phyloP scores from a whole-genome alignment of 2,888 invertebrate genomes.

The Anthrax anthrax region DNA sequence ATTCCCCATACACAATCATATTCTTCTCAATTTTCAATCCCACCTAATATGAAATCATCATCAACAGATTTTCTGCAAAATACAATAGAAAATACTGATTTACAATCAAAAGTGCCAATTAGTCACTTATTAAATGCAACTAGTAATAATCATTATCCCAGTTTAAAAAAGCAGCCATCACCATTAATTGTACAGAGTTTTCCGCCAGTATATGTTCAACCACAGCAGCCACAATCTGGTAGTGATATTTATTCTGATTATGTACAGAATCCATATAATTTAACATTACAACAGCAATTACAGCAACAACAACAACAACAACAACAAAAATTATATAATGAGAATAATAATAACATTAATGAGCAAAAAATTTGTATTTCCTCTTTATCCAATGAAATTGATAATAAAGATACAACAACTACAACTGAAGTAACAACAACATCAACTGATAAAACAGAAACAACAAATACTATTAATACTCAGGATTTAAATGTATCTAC shows the following conservation, averaged over 20 bases:
- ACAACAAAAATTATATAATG: conserved; percentile 1
- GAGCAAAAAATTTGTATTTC: neutral
- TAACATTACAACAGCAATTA: conserved; percentile 31
- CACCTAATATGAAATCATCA: neutral
- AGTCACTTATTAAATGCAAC: conserved; percentile 26
- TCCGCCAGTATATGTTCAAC: conserved; percentile 22
- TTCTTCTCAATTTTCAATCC: too few relatives aligned
- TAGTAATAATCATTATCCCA: conserved; percentile 28
- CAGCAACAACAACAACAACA: conserved; percentile 20
- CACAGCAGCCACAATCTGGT: conserved; percentile 14
- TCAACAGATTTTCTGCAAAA: neutral
- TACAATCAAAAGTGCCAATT: conserved; percentile 21
- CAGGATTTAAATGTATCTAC: conserved; percentile 17
- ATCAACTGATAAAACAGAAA: conserved; percentile 1
- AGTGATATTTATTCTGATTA: conserved; percentile 31
- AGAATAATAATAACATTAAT: neutral
- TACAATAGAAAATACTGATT: neutral
- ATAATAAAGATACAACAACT: conserved; percentile 9
- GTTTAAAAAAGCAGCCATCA: conserved; percentile 20
- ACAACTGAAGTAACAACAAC: conserved; percentile 11
- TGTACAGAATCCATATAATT: conserved; percentile 32
- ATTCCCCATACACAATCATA: too few relatives aligned
- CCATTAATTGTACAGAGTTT: conserved; percentile 31
- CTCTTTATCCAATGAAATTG: neutral
- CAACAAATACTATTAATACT: too few relatives aligned